Conservation (phyloP, 2,113 vertebrate genomes). For the Rhabdomys dilectus region DNA sequence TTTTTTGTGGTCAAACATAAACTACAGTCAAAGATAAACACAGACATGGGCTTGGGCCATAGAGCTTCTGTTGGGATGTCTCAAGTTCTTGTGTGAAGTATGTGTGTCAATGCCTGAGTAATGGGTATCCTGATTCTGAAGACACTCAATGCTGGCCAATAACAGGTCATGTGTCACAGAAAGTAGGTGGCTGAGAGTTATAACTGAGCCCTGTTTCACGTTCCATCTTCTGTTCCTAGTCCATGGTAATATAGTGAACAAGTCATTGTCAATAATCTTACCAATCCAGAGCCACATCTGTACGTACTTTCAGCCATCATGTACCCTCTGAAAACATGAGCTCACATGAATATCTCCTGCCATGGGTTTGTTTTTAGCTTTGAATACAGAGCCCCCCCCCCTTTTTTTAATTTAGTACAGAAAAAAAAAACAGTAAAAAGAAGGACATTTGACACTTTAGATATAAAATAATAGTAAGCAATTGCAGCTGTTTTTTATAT, state of each 20-base stretch:
- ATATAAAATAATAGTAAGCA: not conserved
- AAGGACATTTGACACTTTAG: not conserved
- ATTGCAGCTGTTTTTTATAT: not conserved
- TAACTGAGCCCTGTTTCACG: not conserved
- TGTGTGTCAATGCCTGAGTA: not conserved
- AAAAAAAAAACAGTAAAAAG: not conserved
- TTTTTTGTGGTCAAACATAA: not conserved
- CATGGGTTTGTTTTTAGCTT: not conserved
- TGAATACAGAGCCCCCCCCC: not conserved
- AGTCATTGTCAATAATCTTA: not conserved
- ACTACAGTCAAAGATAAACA: not conserved
- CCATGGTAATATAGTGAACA: not conserved
- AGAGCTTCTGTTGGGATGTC: not conserved
- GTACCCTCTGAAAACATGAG: not conserved
- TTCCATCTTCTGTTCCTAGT: not conserved
- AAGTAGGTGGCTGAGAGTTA: not conserved
- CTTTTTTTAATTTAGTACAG: not conserved
- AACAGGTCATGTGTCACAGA: not conserved
- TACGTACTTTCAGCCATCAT: not conserved
- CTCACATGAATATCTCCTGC: not conserved
- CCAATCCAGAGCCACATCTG: not conserved
- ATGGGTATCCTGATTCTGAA: not conserved
- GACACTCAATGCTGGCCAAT: not conserved
- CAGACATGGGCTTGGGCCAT: not conserved
- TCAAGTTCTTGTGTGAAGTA: not conserved